Evolutionary conservation across 2,113 vertebrate genomes (phyloP), one percentile per base, ranked within the genome.

Genomic region (Reinhardtius hippoglossoides): DNA sequence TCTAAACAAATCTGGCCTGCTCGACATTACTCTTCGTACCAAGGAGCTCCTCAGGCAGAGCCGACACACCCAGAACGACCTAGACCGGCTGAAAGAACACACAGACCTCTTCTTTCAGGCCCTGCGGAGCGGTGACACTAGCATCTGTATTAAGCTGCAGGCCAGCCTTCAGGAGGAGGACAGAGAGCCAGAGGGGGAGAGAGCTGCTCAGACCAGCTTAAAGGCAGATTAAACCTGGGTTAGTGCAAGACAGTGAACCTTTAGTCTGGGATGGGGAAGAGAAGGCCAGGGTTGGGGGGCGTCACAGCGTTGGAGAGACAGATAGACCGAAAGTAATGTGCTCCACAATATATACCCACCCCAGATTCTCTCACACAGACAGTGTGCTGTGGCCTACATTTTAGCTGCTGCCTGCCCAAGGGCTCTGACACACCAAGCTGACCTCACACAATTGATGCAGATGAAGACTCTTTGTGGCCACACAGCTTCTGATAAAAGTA

Each of bases 31-130:
- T 4, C 92, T 98, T 27, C 96, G 97, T 78, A 97, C 96, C 55
- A 98, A 97, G 93, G 97, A 98, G 88, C 86, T 98, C 68, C 96
- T 97, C 66, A 94, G 96, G 57, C 96, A 96, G 89, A 99, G 97
- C 92, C 95, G 96, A 5, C 94, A 95, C 76, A 97, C 95, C 1
- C 97, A 98, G 89, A 84, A 69, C 0, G 96, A 99, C 76, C 87
- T 99, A 23, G 96, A 98, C 65, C 92, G 87, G 13, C 95, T 99
- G 3, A 96, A 94, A 66, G 92, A 96, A 57, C 95, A 98, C 82
- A 96, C 96, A 0, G 91, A 91, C 72, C 94, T 98, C 27, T 96
- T 97, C 55, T 71, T 96, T 20, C 95, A 95, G 73, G 96, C 96
- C 3, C 71, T 96, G 82, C 89, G 82, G 76, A 96, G 90, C 57